Percentiles rank a stretch among this genome's conserved stretches.
Evolutionary conservation across 2,113 vertebrate genomes (phyloP).

Genomic region (Perca schrenkii): DNA sequence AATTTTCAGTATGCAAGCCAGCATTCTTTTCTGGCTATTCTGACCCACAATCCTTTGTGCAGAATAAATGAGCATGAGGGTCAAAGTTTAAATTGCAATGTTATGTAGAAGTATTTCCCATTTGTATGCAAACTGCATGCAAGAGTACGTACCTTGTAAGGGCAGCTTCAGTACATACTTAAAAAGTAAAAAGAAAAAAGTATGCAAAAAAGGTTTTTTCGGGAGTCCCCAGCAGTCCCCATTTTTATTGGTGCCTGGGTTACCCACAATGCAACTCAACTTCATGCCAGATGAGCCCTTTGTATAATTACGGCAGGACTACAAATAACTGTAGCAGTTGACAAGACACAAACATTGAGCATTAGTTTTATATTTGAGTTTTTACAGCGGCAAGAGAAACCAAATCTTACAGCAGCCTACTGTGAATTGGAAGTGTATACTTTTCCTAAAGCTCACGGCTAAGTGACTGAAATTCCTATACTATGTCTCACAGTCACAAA

Average conservation of each 20-base stretch:
- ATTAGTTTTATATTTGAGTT: slow-evolving; percentile 17
- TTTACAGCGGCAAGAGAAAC: not conserved
- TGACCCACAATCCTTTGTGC: too few species aligned
- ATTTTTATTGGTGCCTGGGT: not conserved
- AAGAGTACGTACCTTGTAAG: too few species aligned
- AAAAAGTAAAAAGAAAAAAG: too few species aligned
- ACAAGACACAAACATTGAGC: slow-evolving; percentile 12
- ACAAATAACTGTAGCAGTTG: not conserved
- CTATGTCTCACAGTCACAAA: not conserved
- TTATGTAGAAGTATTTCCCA: too few species aligned
- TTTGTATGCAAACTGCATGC: too few species aligned
- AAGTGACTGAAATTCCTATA: not conserved
- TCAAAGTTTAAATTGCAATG: too few species aligned
- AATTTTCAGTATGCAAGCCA: too few species aligned
- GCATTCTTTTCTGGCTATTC: too few species aligned
- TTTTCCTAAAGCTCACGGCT: not conserved
- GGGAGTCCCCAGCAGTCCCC: too few species aligned
- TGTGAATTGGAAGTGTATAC: not conserved
- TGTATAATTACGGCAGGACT: not conserved
- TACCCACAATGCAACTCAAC: not conserved
- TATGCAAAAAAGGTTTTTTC: too few species aligned
- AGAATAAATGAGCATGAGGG: too few species aligned
- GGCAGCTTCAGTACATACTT: too few species aligned
- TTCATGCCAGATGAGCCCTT: not conserved
- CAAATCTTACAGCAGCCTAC: not conserved